Conservation (phyloP, 2,888 invertebrate genomes). For the Dryococelus australis region DNA sequence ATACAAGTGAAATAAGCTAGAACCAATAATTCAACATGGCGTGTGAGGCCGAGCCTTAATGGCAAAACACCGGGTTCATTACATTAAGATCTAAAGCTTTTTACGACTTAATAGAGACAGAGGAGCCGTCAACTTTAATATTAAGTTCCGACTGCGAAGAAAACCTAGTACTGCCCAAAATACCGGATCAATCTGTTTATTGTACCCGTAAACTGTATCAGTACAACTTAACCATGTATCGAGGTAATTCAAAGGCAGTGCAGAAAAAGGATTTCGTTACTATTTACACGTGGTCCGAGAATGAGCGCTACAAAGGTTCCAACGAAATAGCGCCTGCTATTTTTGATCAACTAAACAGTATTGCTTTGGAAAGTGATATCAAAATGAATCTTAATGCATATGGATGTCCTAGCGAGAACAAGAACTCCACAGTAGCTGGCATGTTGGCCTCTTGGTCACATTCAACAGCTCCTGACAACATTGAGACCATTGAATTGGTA, state of each 20-base stretch:
- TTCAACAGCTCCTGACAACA: background rate
- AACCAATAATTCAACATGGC: no score
- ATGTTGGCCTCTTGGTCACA: background rate
- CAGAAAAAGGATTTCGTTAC: background rate
- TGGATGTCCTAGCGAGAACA: conserved; percentile 12
- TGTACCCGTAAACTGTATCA: background rate
- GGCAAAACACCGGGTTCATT: no score
- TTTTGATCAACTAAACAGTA: background rate
- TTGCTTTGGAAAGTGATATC: background rate
- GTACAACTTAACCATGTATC: background rate
- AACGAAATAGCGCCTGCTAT: background rate
- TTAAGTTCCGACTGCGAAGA: background rate
- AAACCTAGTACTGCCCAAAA: background rate
- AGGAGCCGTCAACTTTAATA: no score
- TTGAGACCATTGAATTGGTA: background rate
- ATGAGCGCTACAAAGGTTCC: background rate
- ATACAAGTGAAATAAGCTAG: no score
- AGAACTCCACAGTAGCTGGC: background rate
- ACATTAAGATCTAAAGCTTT: no score
- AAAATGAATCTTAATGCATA: background rate
- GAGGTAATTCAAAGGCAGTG: background rate
- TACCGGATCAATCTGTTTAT: background rate
- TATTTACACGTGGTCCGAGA: conserved; percentile 3
- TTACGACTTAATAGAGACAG: no score
- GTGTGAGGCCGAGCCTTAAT: no score